A percentile compares a stretch with the other conserved stretches of the same genome.
Evolutionary conservation across 2,888 invertebrate species (phyloP).

Genomic region (Galeopsomyia nigrocyanea): DNA sequence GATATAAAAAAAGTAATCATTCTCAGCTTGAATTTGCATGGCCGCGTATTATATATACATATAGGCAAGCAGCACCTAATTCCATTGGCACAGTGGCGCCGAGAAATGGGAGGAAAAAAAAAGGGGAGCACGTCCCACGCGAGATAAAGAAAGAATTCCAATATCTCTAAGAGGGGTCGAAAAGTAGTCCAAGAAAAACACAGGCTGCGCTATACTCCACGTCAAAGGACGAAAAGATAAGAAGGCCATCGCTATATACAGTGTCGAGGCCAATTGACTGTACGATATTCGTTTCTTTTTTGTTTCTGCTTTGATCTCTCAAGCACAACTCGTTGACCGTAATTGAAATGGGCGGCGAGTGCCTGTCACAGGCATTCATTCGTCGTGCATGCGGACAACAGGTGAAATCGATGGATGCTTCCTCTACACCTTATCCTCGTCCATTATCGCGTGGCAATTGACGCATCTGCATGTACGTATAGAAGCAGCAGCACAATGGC

Average conservation of each 20-base stretch:
- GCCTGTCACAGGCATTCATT: no score
- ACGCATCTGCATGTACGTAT: slow-evolving; percentile 13
- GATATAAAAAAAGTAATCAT: no score
- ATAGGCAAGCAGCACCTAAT: not conserved
- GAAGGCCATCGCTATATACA: slow-evolving; percentile 6
- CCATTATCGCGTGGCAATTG: not conserved
- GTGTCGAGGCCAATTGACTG: slow-evolving; percentile 24
- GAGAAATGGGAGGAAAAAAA: not conserved
- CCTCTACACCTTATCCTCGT: not conserved
- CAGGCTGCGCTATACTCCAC: slow-evolving; percentile 13
- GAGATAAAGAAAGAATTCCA: slow-evolving; percentile 30
- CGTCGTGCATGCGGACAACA: no score
- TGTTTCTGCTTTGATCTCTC: not conserved
- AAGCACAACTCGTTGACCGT: not conserved
- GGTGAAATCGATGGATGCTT: not conserved
- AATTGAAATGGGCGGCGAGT: no score
- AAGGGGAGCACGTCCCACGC: not conserved
- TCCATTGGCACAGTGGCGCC: not conserved
- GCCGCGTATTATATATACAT: no score
- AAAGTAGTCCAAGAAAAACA: slow-evolving; percentile 42
- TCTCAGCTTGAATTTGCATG: no score
- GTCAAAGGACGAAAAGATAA: slow-evolving; percentile 15
- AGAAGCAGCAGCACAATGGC: slow-evolving; percentile 10
- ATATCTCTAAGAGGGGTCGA: slow-evolving; percentile 35
- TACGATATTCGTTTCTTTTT: slow-evolving; percentile 11